Evolutionary conservation across 2,113 vertebrate species (phyloP).

Genomic region (Serilophus lunatus): DNA sequence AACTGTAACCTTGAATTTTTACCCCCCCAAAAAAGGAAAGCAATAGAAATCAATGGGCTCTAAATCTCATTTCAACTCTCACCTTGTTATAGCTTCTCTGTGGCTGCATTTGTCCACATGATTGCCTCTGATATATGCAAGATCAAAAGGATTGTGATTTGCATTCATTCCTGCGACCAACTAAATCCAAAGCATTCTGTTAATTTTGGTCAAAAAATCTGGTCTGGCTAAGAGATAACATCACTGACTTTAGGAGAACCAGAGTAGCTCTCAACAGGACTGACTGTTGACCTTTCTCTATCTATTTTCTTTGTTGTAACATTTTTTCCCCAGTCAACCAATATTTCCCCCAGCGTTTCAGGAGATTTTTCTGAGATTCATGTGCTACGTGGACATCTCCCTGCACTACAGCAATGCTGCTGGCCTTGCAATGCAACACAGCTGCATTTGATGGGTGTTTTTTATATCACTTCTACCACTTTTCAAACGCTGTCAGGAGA

Average conservation of each 20-base stretch:
- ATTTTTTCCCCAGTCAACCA: background rate
- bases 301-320: background rate
- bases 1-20: accelerated
- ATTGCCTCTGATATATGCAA: background rate
- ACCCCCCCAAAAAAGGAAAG: background rate
- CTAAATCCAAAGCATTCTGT: background rate
- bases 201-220: background rate
- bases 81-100: accelerated
- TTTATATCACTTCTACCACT: background rate
- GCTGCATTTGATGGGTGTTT: background rate
- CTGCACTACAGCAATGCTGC: background rate
- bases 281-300: too few species aligned
- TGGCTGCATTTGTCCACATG: background rate
- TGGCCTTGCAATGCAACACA: background rate
- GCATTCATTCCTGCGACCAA: background rate
- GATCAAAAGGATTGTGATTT: background rate
- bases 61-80: background rate
- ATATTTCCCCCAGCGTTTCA: background rate
- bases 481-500: background rate
- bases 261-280: background rate
- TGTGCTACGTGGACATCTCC: accelerated
- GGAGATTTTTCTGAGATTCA: background rate
- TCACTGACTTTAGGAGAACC: background rate
- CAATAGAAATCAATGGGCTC: background rate
- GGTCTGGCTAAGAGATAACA: accelerated